phyloP scores from a whole-genome alignment of 2,797 vertebrate genomes.

The Basileuterus tristriatus region DNA sequence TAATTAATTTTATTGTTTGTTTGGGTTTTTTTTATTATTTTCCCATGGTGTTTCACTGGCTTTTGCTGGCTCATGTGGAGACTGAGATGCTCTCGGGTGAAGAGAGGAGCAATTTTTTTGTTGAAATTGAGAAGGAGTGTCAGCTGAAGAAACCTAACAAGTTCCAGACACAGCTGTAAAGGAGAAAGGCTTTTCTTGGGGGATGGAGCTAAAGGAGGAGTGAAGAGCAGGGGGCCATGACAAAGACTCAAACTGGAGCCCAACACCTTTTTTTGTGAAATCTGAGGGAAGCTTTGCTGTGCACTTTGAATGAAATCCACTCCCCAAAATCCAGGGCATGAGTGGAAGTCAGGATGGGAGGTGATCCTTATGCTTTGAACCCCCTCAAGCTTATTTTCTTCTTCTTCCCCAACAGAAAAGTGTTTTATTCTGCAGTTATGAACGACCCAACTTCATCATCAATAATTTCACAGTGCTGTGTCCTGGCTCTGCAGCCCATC shows the following conservation, averaged over 20 bases:
- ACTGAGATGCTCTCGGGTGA: not conserved
- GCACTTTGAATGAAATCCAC: accelerated
- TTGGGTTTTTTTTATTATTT: not conserved
- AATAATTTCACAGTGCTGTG: accelerated
- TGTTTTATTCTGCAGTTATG: not conserved
- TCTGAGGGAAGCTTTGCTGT: not conserved
- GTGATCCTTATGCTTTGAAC: not conserved
- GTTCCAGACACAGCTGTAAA: not conserved
- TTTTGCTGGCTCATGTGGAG: not conserved
- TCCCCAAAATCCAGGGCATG: not conserved
- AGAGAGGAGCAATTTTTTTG: not conserved
- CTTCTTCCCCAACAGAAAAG: not conserved
- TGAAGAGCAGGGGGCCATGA: not conserved
- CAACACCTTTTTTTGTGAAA: not conserved
- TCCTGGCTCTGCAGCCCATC: not conserved
- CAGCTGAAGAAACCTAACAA: not conserved
- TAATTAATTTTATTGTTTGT: not conserved
- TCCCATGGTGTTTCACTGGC: not conserved
- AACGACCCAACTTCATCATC: not conserved
- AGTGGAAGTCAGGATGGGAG: not conserved
- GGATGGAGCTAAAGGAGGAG: not conserved
- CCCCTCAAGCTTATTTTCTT: not conserved
- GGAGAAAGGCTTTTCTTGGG: not conserved
- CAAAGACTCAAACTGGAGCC: not conserved
- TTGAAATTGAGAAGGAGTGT: not conserved